Evolutionary conservation across 2,888 invertebrate species (phyloP).

Genomic region (Allophyes oxyacanthae): DNA sequence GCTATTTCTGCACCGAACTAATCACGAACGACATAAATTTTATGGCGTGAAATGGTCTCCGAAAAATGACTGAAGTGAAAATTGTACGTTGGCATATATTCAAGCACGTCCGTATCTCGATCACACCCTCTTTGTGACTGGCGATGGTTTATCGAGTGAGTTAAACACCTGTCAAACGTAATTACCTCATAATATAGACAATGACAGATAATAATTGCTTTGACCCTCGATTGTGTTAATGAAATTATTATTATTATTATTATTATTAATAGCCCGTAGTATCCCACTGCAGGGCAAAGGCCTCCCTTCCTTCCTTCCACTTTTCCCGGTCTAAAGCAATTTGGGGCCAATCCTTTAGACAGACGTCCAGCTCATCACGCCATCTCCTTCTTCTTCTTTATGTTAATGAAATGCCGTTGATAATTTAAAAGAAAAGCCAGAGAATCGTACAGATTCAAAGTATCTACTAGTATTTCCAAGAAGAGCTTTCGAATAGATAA

Average conservation of each 20-base stretch:
- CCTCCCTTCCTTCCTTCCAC: no score
- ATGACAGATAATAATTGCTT: constrained; percentile 41
- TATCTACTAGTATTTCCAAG: neutral
- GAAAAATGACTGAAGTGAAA: constrained; percentile 73
- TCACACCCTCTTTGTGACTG: constrained; percentile 63
- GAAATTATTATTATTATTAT: no score
- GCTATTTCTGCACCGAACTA: constrained; percentile 72
- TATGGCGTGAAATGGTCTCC: constrained; percentile 74
- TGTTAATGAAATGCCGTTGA: constrained; percentile 12
- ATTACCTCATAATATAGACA: constrained; percentile 41
- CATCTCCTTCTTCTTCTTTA: no score
- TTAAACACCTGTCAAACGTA: constrained; percentile 54
- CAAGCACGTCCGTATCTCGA: constrained; percentile 76
- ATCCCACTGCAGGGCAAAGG: no score
- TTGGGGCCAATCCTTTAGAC: no score
- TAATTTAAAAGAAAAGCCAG: neutral
- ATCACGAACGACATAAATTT: constrained; percentile 73
- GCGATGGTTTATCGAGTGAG: constrained; percentile 54
- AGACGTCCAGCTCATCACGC: no score
- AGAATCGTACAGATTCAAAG: no score
- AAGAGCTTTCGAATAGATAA: constrained; percentile 10
- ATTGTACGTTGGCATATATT: constrained; percentile 75
- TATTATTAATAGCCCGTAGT: no score
- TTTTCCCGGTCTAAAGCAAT: no score
- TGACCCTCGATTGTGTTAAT: constrained; percentile 16